Percentiles rank a stretch among this genome's conserved stretches.
phyloP scores from a whole-genome alignment of 2,113 vertebrate genomes.

The Motacilla tschutschensis region DNA sequence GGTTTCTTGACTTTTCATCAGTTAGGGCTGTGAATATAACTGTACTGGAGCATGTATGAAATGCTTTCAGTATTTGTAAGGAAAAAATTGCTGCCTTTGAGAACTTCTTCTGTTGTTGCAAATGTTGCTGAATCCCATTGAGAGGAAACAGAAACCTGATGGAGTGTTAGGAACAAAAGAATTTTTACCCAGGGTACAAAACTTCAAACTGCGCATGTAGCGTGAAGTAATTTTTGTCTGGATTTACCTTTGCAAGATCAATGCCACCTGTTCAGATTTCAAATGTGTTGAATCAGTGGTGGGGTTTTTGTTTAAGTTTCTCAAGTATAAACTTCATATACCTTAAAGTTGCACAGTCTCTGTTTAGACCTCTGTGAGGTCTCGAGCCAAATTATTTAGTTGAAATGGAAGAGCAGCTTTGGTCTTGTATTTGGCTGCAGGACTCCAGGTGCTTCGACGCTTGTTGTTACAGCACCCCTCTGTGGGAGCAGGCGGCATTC shows the following conservation, averaged over 20 bases:
- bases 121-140: neutral
- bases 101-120: neutral
- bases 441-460: neutral
- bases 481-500: neutral
- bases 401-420: neutral
- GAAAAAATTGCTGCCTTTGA: neutral
- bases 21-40: neutral
- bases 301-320: neutral
- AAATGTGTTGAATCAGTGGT: neutral
- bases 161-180: neutral
- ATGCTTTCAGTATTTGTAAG: neutral
- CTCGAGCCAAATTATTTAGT: neutral
- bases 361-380: neutral
- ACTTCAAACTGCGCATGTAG: neutral
- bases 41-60: neutral
- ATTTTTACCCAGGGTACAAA: neutral
- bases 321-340: neutral
- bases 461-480: constrained; percentile 14
- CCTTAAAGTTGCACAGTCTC: neutral
- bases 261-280: neutral
- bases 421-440: neutral
- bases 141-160: neutral
- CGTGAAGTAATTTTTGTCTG: neutral
- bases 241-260: neutral
- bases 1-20: neutral